Base-by-base conservation (phyloP, 2,888 invertebrate genomes). In the Acronicta alni region DNA sequence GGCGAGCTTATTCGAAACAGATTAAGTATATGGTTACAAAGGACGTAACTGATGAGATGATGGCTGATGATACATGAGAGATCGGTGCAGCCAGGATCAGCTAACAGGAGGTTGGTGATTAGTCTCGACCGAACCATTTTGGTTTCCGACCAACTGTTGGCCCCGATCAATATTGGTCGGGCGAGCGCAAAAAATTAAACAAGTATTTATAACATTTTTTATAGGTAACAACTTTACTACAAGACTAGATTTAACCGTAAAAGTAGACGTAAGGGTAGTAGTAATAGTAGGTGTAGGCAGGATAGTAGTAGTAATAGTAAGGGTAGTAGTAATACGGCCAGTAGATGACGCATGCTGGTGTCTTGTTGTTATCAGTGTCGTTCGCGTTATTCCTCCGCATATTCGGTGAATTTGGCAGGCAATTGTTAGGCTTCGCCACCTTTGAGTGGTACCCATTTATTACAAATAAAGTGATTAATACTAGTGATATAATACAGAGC, bases 221-320 rank as follows among this genome's bases (percentile, higher is more conserved):
- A 9, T 23, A 23, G 7, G 23, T 23, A 48, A 20, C n/a, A 43
- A 5, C 7, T 37, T 23, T 52, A 51, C 42, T 56, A 47, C 12
- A 6, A 7, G 15, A 17, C 16, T 7, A 43, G 16, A 30, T n/a
- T 39, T 43, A 58, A 3, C 58, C 58, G 30, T 58, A 59, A 49
- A 61, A 64, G 30, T 61, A 72, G 17, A 52, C 52, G 39, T 56
- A 58, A 0, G 77, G 71, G 18, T 60, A 70, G n/a, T 67, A 64
- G 52, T 60, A 61, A 46, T 69, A 67, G 26, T 57, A 71, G 0
- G 30, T 16, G n/a, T 70, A 77, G 39, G 69, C 58, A 10, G 72
- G 73, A 26, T 67, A 77, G 17, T 79, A 77, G 35, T 67, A 77
- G 16, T 78, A 77, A 47, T 62, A 67, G 26, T 74, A 76, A 0